Evolutionary conservation across 1,140 invertebrate species (phyloP).

Genomic region (Holcopasites calliopsidis): DNA sequence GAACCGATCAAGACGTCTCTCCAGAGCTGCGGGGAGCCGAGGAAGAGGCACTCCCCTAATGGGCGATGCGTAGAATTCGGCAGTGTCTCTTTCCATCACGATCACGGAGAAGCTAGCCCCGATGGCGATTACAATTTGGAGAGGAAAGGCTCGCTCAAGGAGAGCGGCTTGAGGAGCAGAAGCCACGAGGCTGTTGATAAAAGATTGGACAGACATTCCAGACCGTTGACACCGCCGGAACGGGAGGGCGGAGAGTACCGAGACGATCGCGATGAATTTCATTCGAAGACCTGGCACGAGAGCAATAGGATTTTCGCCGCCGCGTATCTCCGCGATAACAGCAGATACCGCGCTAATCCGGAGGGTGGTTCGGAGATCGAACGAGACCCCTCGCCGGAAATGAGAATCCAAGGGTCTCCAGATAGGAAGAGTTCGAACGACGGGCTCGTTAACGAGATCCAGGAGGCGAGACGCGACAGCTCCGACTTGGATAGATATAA

Average conservation of each 20-base stretch:
- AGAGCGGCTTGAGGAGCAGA: slow-evolving; percentile 38
- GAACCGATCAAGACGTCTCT: slow-evolving; percentile 15
- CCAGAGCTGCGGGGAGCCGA: neutral
- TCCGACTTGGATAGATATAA: neutral
- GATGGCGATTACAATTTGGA: slow-evolving; percentile 10
- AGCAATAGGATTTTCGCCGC: slow-evolving; percentile 64
- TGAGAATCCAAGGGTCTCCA: neutral
- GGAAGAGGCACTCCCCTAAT: slow-evolving; percentile 29
- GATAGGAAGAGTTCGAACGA: slow-evolving; percentile 3
- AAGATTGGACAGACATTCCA: slow-evolving; percentile 65
- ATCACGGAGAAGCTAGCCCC: slow-evolving; percentile 18
- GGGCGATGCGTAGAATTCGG: slow-evolving; percentile 49
- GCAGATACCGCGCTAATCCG: slow-evolving; percentile 25
- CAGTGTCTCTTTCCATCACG: slow-evolving; percentile 26
- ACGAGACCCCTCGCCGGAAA: slow-evolving; percentile 39
- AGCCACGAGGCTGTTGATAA: slow-evolving; percentile 27
- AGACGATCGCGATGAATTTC: slow-evolving; percentile 36
- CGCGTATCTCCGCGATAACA: slow-evolving; percentile 62
- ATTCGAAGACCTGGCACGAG: slow-evolving; percentile 66
- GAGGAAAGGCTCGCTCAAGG: slow-evolving; percentile 26
- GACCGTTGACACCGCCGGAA: slow-evolving; percentile 70
- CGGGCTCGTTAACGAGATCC: slow-evolving; percentile 3
- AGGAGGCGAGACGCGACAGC: neutral
- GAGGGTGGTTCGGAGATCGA: slow-evolving; percentile 48
- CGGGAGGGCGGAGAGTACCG: slow-evolving; percentile 20